Evolutionary conservation across 2,113 vertebrate species (phyloP), one percentile per base, ranked within the genome.

Genomic region (Ophiodon elongatus): DNA sequence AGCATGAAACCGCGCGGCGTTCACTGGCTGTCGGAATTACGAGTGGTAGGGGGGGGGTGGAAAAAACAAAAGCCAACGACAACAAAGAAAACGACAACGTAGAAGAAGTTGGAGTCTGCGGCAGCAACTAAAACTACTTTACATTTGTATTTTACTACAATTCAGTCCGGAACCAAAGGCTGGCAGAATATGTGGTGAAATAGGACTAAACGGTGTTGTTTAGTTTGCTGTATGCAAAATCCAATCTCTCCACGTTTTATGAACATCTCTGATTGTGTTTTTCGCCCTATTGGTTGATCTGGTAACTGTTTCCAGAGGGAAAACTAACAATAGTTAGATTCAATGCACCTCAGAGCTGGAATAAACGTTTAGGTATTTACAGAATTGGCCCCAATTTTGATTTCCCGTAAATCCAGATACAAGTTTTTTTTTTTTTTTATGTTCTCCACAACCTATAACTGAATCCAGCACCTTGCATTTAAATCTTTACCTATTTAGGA

Each of bases 1-100:
- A 39, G 86, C 79, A 7, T 60, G 84, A 77, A 85, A 70, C 83
- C 21, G 29, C 15, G 85, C 39, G 69, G 91, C 91, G 60, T 89
- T 93, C 67, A 66, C 1, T 4, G 41, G 14, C 80, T 8, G 66
- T 88, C 9, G 73, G 85, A 89, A 83, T 79, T 37, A 66, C 27
- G 39, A 54, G 0, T 1, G 31, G 9, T 9, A 0, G 1, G 1
- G n/a, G n/a, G n/a, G 1, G 4, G 0, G 29, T 6, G 1, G 17
- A 37, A 14, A 43, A 29, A 62, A 64, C 68, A 64, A 73, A 72
- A 43, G 57, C n/a, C n/a, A 57, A 73, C 23, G 25, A 52, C 37
- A 75, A 83, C 75, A 79, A 74, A 77, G 35, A 41, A n/a, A 9
- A 72, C 52, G 14, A 29, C 19, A 10, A 65, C 62, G 19, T 25